Evolutionary conservation across 2,113 vertebrate species (phyloP).

Genomic region (Capricornis sumatraensis): DNA sequence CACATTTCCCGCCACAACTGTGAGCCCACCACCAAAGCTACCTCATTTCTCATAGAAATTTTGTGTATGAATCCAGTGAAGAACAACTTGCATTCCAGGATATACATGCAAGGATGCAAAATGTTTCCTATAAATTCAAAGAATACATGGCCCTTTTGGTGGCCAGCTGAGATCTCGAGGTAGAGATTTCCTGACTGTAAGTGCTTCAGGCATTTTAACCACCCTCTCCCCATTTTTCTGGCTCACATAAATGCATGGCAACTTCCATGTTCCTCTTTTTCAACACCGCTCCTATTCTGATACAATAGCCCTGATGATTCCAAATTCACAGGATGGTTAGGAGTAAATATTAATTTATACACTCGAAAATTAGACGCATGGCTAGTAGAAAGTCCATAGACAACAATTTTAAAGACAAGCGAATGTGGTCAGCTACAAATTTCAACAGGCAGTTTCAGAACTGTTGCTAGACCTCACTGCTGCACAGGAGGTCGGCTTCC

Average conservation of each 20-base stretch:
- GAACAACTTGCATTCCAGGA: not conserved
- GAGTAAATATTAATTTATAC: not conserved
- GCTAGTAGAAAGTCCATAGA: not conserved
- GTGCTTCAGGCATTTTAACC: not conserved
- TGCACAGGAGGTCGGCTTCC: not conserved
- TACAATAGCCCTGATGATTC: not conserved
- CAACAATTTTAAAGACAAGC: not conserved
- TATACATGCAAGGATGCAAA: not conserved
- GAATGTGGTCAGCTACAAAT: not conserved
- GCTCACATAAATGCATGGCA: not conserved
- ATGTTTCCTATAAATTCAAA: conserved; percentile 11
- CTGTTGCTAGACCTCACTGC: not conserved
- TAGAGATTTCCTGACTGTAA: not conserved
- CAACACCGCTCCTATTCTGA: not conserved
- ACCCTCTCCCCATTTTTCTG: not conserved
- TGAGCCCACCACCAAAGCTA: not conserved
- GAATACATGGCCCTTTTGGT: not conserved
- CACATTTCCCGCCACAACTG: no score
- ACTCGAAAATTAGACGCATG: not conserved
- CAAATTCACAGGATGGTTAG: not conserved
- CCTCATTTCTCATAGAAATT: not conserved
- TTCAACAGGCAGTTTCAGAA: conserved; percentile 59
- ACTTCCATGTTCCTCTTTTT: not conserved
- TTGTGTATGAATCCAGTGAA: not conserved
- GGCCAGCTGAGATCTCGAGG: not conserved